phyloP scores from a whole-genome alignment of 2,113 vertebrate species.

The Pelobates fuscus region DNA sequence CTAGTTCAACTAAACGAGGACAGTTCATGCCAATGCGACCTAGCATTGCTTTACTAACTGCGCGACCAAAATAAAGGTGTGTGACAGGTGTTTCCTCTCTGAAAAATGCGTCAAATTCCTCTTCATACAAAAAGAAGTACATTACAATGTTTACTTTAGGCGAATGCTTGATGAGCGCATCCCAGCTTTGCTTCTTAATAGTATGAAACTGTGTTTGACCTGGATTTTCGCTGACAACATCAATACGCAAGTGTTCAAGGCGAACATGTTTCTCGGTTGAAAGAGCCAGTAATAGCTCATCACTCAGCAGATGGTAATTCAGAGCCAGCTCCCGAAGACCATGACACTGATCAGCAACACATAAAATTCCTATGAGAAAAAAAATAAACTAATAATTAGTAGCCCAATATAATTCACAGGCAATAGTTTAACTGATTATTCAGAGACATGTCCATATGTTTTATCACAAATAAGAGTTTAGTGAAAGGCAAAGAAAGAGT shows the following conservation, averaged over 20 bases:
- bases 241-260: constrained; percentile 74
- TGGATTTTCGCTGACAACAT: constrained; percentile 71
- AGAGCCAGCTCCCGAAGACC: constrained; percentile 74
- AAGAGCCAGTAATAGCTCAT: constrained; percentile 71
- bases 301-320: constrained; percentile 74
- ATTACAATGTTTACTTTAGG: constrained; percentile 77
- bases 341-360: constrained; percentile 75
- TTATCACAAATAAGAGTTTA: no score
- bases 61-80: constrained; percentile 71
- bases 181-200: constrained; percentile 76
- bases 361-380: constrained; percentile 70
- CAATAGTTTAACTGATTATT: no score
- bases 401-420: no score
- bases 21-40: constrained; percentile 73
- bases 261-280: constrained; percentile 73
- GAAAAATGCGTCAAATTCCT: constrained; percentile 75
- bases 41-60: constrained; percentile 71
- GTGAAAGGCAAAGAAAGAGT: no score
- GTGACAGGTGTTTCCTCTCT: constrained; percentile 73
- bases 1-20: constrained; percentile 70
- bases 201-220: constrained; percentile 69
- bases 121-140: constrained; percentile 74
- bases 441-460: no score
- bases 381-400: constrained; percentile 5
- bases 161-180: constrained; percentile 70